phyloP scores from a whole-genome alignment of 2,888 invertebrate species.

The Mamestra brassicae region DNA sequence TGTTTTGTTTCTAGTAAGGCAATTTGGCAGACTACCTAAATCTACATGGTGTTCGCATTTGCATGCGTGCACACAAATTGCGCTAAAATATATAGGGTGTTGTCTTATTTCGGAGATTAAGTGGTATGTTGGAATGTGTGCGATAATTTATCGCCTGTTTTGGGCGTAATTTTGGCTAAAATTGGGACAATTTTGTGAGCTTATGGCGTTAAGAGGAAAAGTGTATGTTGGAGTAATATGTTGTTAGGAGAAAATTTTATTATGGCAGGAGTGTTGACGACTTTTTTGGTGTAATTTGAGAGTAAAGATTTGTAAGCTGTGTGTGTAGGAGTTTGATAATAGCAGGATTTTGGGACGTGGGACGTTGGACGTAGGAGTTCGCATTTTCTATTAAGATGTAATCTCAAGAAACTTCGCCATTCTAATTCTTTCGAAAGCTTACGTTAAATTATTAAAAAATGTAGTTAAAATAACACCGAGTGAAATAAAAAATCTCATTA shows the following conservation, averaged over 20 bases:
- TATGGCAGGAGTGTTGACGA: slow-evolving; percentile 2
- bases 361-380: not conserved
- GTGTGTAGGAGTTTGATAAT: not conserved
- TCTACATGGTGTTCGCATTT: slow-evolving; percentile 67
- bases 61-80: slow-evolving; percentile 71
- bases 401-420: not conserved
- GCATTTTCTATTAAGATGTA: not conserved
- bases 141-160: slow-evolving; percentile 70
- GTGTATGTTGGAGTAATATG: slow-evolving; percentile 17
- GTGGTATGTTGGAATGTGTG: slow-evolving; percentile 71
- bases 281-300: not conserved
- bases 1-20: slow-evolving; percentile 54
- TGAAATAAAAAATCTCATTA: not conserved
- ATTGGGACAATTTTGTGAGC: slow-evolving; percentile 42
- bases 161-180: slow-evolving; percentile 59
- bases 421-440: not conserved
- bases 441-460: not conserved
- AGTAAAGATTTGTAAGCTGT: slow-evolving; percentile 1
- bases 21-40: slow-evolving; percentile 75
- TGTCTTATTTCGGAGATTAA: slow-evolving; percentile 78
- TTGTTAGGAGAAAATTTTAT: slow-evolving; percentile 1
- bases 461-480: not conserved
- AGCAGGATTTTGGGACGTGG: not conserved
- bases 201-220: slow-evolving; percentile 13
- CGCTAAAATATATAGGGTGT: slow-evolving; percentile 70